Evolutionary conservation across 2,888 invertebrate species (phyloP), one percentile per base, ranked within the genome.

Genomic region (Acronicta psi): DNA sequence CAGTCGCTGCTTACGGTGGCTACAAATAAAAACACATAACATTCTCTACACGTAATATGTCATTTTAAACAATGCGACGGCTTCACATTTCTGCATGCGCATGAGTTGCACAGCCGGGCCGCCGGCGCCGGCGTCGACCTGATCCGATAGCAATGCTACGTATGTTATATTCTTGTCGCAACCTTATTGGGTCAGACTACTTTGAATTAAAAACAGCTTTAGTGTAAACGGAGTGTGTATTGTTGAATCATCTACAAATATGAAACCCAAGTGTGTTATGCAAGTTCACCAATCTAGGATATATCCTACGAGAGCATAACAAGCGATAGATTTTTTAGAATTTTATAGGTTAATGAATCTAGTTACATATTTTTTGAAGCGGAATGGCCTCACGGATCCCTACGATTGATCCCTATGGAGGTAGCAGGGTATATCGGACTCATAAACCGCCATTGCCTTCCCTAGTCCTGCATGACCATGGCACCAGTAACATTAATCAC

Each of bases 241-340:
- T 74, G 75, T 72, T 75, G 75, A 75, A 72, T 75, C 78, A 75
- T 69, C 64, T 55, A 72, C 53, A 52, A 77, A 77, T 72, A 60
- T 53, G 69, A 77, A 69, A 75, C 73, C 45, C 38, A 46, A 37
- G 31, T 25, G 52, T 45, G 18, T 45, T 60, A 59, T 53, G 47
- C 53, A 51, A 43, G 46, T 45, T 5, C 6, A n/a, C n/a, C 3
- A 6, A 34, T 34, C n/a, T 34, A 34, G 34, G 13, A 10, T 49
- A 46, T 52, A 43, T 54, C 34, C 34, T 62, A 70, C 63, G 40
- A 25, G 29, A 7, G 47, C 52, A 45, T 58, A 58, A 5, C 50
- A 41, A 47, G 57, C 62, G 55, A 73, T 63, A 36, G 23, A 63
- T 5, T 42, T 38, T n/a, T n/a, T n/a, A n/a, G n/a, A n/a, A n/a